A percentile compares a stretch with the other conserved stretches of the same genome.
Conservation (phyloP, 2,113 vertebrate genomes). For the Poeciliopsis prolifica region DNA sequence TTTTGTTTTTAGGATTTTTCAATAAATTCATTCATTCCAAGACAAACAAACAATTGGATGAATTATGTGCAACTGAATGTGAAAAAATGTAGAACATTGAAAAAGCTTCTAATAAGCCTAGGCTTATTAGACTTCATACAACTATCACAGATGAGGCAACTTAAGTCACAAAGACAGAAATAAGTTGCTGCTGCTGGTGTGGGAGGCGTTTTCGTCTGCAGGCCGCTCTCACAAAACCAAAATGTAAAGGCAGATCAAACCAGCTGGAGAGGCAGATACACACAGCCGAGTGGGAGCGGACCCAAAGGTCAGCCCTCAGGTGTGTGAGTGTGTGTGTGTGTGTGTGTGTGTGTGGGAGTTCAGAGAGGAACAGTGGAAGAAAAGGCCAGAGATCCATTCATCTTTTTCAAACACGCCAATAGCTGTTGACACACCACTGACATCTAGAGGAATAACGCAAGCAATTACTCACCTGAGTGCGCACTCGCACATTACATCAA, state of each 20-base stretch:
- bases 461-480: constrained; percentile 12
- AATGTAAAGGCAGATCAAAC: not conserved
- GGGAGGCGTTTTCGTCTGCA: not conserved
- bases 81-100: not conserved
- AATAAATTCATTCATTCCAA: too few relatives aligned
- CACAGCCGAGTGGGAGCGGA: not conserved
- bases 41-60: not conserved
- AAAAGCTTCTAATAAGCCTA: not conserved
- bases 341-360: not conserved
- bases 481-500: not conserved
- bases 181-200: not conserved
- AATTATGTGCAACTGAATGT: not conserved
- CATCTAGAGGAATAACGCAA: constrained; percentile 69
- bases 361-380: constrained; percentile 10
- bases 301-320: constrained; percentile 8
- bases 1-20: too few relatives aligned
- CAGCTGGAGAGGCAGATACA: not conserved
- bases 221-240: not conserved
- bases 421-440: constrained; percentile 67
- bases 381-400: constrained; percentile 25
- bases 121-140: too few relatives aligned
- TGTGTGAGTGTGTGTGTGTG: not conserved
- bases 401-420: constrained; percentile 43
- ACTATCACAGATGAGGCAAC: not conserved
- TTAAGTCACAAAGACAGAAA: not conserved